A percentile compares a stretch with the other conserved stretches of the same genome.
Conservation (phyloP, 1,140 invertebrate genomes). For the Chironomus tepperi region DNA sequence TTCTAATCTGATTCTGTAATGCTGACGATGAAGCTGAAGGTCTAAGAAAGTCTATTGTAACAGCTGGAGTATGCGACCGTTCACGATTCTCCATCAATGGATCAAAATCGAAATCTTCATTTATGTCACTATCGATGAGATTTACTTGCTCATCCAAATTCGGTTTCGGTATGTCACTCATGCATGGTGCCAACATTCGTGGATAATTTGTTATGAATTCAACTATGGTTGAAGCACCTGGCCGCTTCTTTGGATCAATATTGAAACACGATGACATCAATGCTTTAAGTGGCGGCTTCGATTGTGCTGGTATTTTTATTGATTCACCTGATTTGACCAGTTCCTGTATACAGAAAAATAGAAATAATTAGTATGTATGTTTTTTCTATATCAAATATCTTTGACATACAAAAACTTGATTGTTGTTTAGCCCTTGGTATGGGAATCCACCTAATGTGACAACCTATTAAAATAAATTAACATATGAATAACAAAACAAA, state of each 20-base stretch:
- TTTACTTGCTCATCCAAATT: constrained; percentile 51
- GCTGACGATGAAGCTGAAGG: background rate
- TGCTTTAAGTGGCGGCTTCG: constrained; percentile 63
- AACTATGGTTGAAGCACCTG: constrained; percentile 65
- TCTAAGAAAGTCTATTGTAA: background rate
- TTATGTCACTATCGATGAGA: constrained; percentile 28
- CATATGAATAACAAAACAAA: too few relatives aligned
- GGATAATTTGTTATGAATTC: constrained; percentile 69
- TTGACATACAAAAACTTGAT: constrained; percentile 54
- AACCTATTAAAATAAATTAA: too few relatives aligned
- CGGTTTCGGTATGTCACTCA: constrained; percentile 62
- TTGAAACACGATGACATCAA: constrained; percentile 72
- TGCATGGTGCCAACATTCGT: constrained; percentile 64
- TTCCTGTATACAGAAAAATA: constrained; percentile 35
- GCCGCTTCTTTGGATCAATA: constrained; percentile 56
- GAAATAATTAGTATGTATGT: background rate
- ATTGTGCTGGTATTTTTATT: constrained; percentile 59
- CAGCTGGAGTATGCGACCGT: background rate
- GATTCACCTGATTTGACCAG: constrained; percentile 66
- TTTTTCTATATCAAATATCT: background rate
- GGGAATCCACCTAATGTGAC: constrained; percentile 82
- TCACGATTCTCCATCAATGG: constrained; percentile 28
- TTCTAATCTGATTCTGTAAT: constrained; percentile 19
- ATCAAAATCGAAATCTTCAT: constrained; percentile 28
- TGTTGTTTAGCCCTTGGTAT: constrained; percentile 76